Evolutionary conservation across 2,797 vertebrate genomes (phyloP).

Genomic region (Echeneis naucrates): DNA sequence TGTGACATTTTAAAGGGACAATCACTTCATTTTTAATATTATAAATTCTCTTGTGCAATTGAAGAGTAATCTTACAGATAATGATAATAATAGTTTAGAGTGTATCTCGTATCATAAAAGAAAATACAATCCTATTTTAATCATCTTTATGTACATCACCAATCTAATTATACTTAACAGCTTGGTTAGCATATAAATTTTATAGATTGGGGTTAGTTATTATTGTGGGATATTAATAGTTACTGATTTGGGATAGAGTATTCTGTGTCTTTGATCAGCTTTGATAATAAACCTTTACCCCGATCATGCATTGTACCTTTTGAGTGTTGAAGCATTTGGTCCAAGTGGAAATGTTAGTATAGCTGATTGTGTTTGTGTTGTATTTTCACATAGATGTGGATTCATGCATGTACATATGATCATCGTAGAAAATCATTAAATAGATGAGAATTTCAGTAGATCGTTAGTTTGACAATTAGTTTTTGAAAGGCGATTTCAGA

Average conservation of each 20-base stretch:
- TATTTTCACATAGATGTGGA: constrained; percentile 12
- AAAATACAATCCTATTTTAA: neutral
- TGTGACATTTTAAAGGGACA: neutral
- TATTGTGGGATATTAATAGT: neutral
- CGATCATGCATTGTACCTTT: constrained; percentile 1
- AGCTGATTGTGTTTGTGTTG: constrained; percentile 1
- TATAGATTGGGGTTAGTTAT: neutral
- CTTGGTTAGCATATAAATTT: neutral
- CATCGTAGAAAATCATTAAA: constrained; percentile 13
- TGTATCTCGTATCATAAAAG: neutral
- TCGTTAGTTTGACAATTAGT: neutral
- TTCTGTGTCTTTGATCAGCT: neutral
- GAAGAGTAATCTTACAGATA: neutral
- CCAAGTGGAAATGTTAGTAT: constrained; percentile 3
- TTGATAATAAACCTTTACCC: neutral
- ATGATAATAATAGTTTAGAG: neutral
- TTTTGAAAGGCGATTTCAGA: neutral
- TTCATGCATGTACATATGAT: constrained; percentile 19
- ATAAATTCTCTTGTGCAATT: neutral
- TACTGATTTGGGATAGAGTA: neutral
- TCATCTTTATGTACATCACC: neutral
- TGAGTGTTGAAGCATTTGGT: neutral
- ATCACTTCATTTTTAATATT: neutral
- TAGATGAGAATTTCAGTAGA: neutral
- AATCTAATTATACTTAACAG: neutral